Base-by-base conservation (phyloP, 2,797 vertebrate species). In the Myotis myotis region DNA sequence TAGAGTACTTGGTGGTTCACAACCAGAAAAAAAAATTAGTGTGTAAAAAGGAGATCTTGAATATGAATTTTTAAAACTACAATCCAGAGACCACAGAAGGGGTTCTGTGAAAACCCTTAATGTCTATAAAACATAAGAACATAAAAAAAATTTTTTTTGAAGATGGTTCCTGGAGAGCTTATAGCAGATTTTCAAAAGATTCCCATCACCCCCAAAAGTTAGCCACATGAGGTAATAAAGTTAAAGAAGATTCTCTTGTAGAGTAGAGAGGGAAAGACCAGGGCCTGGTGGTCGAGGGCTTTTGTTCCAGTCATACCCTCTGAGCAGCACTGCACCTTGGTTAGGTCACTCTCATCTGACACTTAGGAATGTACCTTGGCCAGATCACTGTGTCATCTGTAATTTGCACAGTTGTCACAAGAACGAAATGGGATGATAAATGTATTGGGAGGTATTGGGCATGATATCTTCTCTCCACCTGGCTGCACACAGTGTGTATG, bases 161-260 rank as follows among this genome's bases (percentile, higher is more conserved):
- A 81, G 5, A 87, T 3, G 55, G 23, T 79, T 87, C 5, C 22
- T 83, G 55, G 36, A 83, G 79, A 83, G 79, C 9, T 76, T 92
- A 38, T 44, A 68, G 9, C 22, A 96, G 49, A 49, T 94, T 86
- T 95, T 85, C 62, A 89, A 94, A 92, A 79, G 75, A 38, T 23
- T 79, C 3, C 36, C 53, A 89, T 86, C n/a, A 76, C 25, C 41
- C 16, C 17, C 30, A 87, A 92, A 80, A 74, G 28, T 91, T 38
- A 74, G 55, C 47, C 28, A 22, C 13, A 80, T 12, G 25, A 96
- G 19, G 19, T 75, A 84, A 84, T 81, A 95, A 87, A 90, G 41
- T 60, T 87, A 53, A 60, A 94, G 44, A 76, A 80, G 41, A 74
- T 15, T 13, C 57, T 68, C 62, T 44, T 36, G 25, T 66, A 78